These are phyloP conservation scores for Aromia moschata DNA, from an alignment of 2,888 invertebrate species.

Conservation along the genomic window DNA sequence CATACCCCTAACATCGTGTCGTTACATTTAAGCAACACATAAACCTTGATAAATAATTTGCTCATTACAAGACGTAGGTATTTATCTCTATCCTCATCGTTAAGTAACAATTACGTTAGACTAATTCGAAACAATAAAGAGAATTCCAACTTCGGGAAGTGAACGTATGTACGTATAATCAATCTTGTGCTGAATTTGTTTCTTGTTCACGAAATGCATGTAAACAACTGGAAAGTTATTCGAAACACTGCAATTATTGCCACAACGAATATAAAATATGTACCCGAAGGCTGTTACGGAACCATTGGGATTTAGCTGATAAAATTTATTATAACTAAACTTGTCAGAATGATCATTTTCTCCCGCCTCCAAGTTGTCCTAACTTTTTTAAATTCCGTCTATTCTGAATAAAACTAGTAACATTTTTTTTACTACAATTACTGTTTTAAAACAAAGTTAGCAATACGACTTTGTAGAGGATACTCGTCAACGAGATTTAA, in stretches of 20 bases:
- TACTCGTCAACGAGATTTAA: too few species aligned
- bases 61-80: neutral
- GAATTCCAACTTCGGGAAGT: neutral
- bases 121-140: neutral
- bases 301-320: neutral
- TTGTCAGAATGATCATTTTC: too few species aligned
- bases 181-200: neutral
- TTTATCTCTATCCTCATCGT: neutral
- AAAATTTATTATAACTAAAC: too few species aligned
- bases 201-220: neutral
- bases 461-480: too few species aligned
- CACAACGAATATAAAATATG: neutral
- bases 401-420: too few species aligned
- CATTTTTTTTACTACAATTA: too few species aligned
- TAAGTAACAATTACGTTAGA: neutral
- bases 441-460: too few species aligned
- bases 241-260: neutral
- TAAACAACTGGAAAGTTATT: neutral
- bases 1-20: too few species aligned
- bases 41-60: too few species aligned
- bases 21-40: too few species aligned
- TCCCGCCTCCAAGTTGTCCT: too few species aligned
- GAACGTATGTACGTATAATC: neutral
- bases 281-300: neutral
- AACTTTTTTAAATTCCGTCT: too few species aligned